Evolutionary conservation across 2,113 vertebrate species (phyloP).

Genomic region (Rhinoptilus africanus): DNA sequence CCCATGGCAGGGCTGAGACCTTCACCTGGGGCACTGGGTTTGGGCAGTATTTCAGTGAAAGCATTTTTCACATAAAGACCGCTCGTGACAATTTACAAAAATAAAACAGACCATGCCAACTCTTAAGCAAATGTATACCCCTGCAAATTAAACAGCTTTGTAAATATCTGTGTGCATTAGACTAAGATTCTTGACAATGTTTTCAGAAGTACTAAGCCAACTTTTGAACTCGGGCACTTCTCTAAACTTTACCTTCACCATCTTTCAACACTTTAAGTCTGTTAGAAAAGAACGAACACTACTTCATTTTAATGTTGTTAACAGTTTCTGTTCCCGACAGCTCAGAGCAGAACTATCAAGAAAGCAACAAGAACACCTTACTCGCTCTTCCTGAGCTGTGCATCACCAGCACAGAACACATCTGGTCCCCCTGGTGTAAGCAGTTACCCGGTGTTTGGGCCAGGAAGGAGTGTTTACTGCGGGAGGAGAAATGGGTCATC

Average conservation of each 20-base stretch:
- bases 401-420: fast-evolving
- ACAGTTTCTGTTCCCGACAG: not conserved
- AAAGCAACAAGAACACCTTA: not conserved
- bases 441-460: not conserved
- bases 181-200: not conserved
- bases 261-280: not conserved
- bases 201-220: not conserved
- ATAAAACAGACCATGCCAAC: not conserved
- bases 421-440: no score
- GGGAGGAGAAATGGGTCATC: not conserved
- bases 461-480: not conserved
- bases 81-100: not conserved
- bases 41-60: not conserved
- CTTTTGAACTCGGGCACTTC: not conserved
- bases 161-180: not conserved
- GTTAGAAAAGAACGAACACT: not conserved
- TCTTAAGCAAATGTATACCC: not conserved
- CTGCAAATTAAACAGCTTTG: not conserved
- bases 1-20: not conserved
- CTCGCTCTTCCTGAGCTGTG: not conserved
- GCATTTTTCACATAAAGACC: not conserved
- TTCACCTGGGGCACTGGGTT: not conserved
- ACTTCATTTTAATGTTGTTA: not conserved
- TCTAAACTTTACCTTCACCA: not conserved
- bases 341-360: not conserved